Base-by-base conservation (phyloP, 1,140 invertebrate species). In the Stegodyphus mimosarum region DNA sequence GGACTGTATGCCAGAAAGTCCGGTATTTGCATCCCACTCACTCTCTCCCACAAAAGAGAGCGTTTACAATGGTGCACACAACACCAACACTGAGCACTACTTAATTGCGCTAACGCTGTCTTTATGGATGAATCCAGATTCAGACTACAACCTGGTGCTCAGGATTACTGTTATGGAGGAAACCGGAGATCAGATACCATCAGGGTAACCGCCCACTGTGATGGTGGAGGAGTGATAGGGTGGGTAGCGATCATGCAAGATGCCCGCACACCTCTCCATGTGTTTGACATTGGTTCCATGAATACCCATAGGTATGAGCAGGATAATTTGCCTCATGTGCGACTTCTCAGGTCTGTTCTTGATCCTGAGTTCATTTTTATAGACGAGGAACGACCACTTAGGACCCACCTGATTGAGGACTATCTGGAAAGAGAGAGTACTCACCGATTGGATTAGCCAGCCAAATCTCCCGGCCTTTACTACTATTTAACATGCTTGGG, bases 401-500 rank as follows among this genome's bases (percentile, higher is more conserved):
- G 75, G 48, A 48, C 63, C 13, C 6, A 6, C 7, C 17, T 48
- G 33, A 13, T 77, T 10, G 33, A 33, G n/a, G 33, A 77, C 9
- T 66, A 33, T 18, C 63, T 89, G 73, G 53, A 84, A 17, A 86
- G 88, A 6, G 71, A 85, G 11, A 64, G 52, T 9, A 86, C 90
- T 87, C 83, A 86, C 51, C 73, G 78, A 49, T 87, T 90, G 87
- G 87, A 89, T 53, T 91, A 90, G 88, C 90, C 90, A 89, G 89
- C 89, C 51, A 64, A 86, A 75, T 89, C 87, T 80, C 90, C 90
- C 7, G 90, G 90, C 88, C 84, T 91, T 5, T 91, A 90, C n/a
- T 88, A 88, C 89, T n/a, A 90, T 90, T 11, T 89, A 90, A 86
- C 89, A 90, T 87, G 13, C 90, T n/a, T 91, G 89, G 88, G 88